These are phyloP conservation scores for Hyposoter didymator DNA, from an alignment of 2,888 invertebrate genomes.

Conservation along the genomic window DNA sequence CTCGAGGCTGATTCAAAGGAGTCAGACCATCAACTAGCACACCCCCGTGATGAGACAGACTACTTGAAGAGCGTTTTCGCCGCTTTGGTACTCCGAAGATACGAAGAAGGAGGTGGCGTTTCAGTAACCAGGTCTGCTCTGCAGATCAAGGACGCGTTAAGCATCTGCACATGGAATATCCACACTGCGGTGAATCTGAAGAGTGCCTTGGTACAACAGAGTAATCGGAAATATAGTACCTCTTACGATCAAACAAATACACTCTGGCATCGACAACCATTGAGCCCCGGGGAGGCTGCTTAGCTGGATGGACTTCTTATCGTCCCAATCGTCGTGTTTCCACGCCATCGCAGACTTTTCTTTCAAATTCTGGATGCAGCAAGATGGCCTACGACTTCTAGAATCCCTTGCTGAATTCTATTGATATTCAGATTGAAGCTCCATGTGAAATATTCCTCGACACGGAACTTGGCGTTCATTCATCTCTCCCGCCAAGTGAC, in stretches of 20 bases:
- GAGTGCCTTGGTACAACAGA: conserved; percentile 9
- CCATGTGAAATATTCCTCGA: background rate
- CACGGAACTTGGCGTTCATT: background rate
- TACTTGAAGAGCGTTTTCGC: conserved; percentile 36
- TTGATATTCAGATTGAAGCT: background rate
- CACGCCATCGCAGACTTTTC: background rate
- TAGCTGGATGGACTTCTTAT: background rate
- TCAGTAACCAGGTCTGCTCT: conserved; percentile 48
- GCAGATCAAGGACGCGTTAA: conserved; percentile 33
- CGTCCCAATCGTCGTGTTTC: background rate
- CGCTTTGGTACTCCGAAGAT: conserved; percentile 30
- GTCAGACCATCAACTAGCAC: conserved; percentile 42
- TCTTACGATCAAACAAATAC: background rate
- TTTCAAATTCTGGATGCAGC: background rate
- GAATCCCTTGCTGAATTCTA: background rate
- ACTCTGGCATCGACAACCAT: background rate
- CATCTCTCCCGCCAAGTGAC: background rate
- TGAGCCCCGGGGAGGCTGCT: background rate
- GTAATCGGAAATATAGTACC: background rate
- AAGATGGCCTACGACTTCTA: too few relatives aligned
- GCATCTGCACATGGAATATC: conserved; percentile 30
- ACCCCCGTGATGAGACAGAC: conserved; percentile 28
- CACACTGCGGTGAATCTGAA: conserved; percentile 45
- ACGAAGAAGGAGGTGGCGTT: conserved; percentile 12
- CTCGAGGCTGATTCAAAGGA: conserved; percentile 56